A percentile compares a stretch with the other conserved stretches of the same genome.
phyloP scores from a whole-genome alignment of 2,113 vertebrate genomes.

The Psilopsiagon aurifrons region DNA sequence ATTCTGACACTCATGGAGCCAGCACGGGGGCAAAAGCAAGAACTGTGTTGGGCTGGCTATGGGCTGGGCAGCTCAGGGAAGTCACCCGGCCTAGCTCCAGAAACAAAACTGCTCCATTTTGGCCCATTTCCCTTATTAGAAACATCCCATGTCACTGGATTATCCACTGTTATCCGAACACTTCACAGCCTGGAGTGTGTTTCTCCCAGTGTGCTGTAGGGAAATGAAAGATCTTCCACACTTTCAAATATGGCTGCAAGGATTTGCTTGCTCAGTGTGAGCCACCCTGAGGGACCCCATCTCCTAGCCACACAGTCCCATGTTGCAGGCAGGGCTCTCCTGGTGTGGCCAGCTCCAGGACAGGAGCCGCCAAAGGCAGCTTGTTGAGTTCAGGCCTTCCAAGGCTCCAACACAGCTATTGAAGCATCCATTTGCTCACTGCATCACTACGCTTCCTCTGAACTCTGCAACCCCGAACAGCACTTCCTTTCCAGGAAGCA shows the following conservation, averaged over 20 bases:
- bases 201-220: not conserved
- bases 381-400: not conserved
- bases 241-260: not conserved
- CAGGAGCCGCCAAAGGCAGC: fast-evolving
- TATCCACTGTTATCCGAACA: not conserved
- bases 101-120: not conserved
- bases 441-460: not conserved
- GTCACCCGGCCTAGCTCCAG: not conserved
- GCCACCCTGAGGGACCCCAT: not conserved
- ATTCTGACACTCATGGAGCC: not conserved
- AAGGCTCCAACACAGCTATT: not conserved
- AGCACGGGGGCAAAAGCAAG: not conserved
- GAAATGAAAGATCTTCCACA: not conserved
- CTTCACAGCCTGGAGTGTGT: not conserved
- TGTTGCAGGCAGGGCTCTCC: not conserved
- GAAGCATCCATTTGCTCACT: not conserved
- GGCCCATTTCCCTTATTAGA: not conserved
- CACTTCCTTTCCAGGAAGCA: constrained; percentile 13
- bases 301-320: not conserved
- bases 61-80: not conserved
- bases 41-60: fast-evolving
- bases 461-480: fast-evolving
- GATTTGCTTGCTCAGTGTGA: not conserved
- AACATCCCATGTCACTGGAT: not conserved
- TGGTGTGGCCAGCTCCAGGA: fast-evolving